Base-by-base conservation (phyloP, 2,888 invertebrate genomes). In the Tetropium fuscum region DNA sequence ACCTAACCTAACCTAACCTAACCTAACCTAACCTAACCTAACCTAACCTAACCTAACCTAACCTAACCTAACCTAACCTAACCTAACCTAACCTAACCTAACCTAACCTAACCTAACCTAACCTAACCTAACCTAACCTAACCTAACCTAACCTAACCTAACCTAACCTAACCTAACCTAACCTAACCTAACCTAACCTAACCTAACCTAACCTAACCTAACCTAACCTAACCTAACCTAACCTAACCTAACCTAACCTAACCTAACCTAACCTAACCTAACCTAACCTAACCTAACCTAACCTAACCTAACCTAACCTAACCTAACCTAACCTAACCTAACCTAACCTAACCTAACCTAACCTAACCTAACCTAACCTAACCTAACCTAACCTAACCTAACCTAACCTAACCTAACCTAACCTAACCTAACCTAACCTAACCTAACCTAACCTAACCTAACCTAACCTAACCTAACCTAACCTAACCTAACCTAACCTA, bases 1-100 rank as follows among this genome's bases (percentile, higher is more conserved):
- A 34, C 34, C 34, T 34, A 34, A 34, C 34, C 34, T 43, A 49
- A 53, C 60, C 53, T 49, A 58, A 47, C 30, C 47, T 16, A 47
- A 47, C 47, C 30, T 15, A 47, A 47, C 30, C 47, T 32, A 47
- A 47, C 30, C 47, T 30, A 47, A 47, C 47, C 47, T 30, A 47
- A 47, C 47, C 30, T 15, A 47, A 47, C 47, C 47, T 30, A 47
- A 47, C 47, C 47, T 30, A 47, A 47, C 47, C 47, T 30, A 47
- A 47, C 47, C 47, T 30, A 47, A 47, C 47, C 47, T 30, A 47
- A 47, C 30, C 47, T 30, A 47, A 47, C 47, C 47, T 30, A 47
- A 47, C 47, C 47, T 15, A 47, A 47, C 47, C 47, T 15, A 47
- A 47, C 47, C 47, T 30, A 47, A 47, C 20, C 22, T 22, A 22